phyloP scores from a whole-genome alignment of 2,113 vertebrate genomes.

The Nannobrachium achirus region DNA sequence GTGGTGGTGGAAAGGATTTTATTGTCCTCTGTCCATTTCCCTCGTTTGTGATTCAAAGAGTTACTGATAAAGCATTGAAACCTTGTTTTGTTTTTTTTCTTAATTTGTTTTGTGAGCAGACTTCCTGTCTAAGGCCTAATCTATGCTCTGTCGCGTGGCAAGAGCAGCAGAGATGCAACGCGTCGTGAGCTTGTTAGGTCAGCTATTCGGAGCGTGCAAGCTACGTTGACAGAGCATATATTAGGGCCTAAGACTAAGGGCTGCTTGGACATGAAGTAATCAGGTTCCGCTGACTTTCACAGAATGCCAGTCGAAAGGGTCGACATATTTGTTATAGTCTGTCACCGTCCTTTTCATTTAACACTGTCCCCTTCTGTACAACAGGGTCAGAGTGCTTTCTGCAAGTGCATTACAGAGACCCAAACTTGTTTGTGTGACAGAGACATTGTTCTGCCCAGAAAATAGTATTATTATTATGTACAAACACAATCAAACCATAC shows the following conservation, averaged over 20 bases:
- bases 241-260: constrained; percentile 4
- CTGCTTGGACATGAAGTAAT: not conserved
- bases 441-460: constrained; percentile 29
- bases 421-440: constrained; percentile 2
- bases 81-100: constrained; percentile 27
- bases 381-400: not conserved
- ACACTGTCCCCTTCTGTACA: constrained; percentile 21
- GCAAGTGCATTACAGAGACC: not conserved
- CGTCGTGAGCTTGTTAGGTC: too few species aligned
- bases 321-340: not conserved
- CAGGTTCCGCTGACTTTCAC: constrained; percentile 6
- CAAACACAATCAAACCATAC: constrained; percentile 21
- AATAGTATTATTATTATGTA: constrained; percentile 34
- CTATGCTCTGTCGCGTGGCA: too few species aligned
- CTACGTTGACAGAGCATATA: too few species aligned
- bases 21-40: not conserved
- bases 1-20: not conserved
- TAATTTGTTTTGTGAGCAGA: not conserved
- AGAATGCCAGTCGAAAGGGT: constrained; percentile 7
- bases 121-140: not conserved
- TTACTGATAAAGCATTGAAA: constrained; percentile 58
- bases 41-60: not conserved
- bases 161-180: too few species aligned
- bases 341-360: not conserved
- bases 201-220: too few species aligned